A percentile compares a stretch with the other conserved stretches of the same genome.
Evolutionary conservation across 2,797 vertebrate species (phyloP).

Genomic region (Knipowitschia caucasica): DNA sequence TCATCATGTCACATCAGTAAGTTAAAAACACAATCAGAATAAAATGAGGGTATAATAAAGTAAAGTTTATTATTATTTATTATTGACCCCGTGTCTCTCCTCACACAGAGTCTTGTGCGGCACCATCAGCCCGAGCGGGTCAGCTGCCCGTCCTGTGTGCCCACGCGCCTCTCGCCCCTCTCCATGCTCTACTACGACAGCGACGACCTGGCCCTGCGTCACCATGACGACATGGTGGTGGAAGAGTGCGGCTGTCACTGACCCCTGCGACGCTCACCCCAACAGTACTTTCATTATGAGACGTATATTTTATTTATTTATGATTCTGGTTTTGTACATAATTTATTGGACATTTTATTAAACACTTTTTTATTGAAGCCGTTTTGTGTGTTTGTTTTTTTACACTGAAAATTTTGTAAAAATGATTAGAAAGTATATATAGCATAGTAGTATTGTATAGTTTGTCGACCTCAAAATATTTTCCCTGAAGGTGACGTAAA

Average conservation of each 20-base stretch:
- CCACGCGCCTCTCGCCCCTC: slow-evolving; percentile 79
- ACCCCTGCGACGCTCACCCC: slow-evolving; percentile 13
- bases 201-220: slow-evolving; percentile 77
- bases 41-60: too few species aligned
- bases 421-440: too few species aligned
- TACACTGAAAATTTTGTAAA: too few species aligned
- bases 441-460: too few species aligned
- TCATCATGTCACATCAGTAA: too few species aligned
- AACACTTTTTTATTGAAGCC: slow-evolving; percentile 54
- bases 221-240: slow-evolving; percentile 90
- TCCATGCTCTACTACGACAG: slow-evolving; percentile 90
- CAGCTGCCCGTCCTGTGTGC: slow-evolving; percentile 81
- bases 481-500: too few species aligned
- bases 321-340: slow-evolving; percentile 65
- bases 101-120: slow-evolving; percentile 86
- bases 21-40: too few species aligned
- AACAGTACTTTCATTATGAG: background rate
- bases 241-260: slow-evolving; percentile 90
- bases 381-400: background rate
- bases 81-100: slow-evolving; percentile 21
- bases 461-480: too few species aligned
- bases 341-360: slow-evolving; percentile 57
- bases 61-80: too few species aligned
- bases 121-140: slow-evolving; percentile 81
- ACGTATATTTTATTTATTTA: slow-evolving; percentile 50